phyloP scores from a whole-genome alignment of 2,888 invertebrate species.

The Tenthredo notha region DNA sequence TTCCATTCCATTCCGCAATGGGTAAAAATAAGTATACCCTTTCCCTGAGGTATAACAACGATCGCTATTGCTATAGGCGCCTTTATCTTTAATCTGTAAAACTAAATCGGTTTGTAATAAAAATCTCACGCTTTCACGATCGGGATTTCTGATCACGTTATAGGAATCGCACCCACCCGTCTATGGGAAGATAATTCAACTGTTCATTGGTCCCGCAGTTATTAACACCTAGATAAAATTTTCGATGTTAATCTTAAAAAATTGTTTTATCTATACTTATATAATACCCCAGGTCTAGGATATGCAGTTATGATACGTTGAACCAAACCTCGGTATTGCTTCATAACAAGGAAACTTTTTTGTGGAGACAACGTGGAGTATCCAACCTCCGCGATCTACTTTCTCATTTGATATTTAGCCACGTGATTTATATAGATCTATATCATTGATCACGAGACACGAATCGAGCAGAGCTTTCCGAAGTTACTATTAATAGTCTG shows the following conservation, averaged over 20 bases:
- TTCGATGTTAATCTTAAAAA: not conserved
- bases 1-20: conserved; percentile 26
- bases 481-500: not conserved
- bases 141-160: not conserved
- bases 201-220: not conserved
- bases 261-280: conserved; percentile 1
- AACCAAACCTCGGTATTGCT: not conserved
- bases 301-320: not conserved
- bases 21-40: not conserved
- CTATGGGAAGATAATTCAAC: not conserved
- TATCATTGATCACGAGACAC: conserved; percentile 28
- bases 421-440: not conserved
- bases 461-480: conserved; percentile 23
- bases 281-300: too few species aligned
- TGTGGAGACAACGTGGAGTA: not conserved
- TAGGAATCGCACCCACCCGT: not conserved
- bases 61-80: not conserved
- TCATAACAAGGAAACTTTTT: conserved; percentile 25
- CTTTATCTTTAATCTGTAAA: not conserved
- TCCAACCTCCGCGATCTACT: conserved; percentile 1
- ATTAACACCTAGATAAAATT: not conserved
- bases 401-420: conserved; percentile 37
- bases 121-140: conserved; percentile 24
- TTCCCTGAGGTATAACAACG: not conserved
- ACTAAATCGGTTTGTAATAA: conserved; percentile 7